phyloP scores from a whole-genome alignment of 2,797 vertebrate species.

The Kryptolebias ocellatus region DNA sequence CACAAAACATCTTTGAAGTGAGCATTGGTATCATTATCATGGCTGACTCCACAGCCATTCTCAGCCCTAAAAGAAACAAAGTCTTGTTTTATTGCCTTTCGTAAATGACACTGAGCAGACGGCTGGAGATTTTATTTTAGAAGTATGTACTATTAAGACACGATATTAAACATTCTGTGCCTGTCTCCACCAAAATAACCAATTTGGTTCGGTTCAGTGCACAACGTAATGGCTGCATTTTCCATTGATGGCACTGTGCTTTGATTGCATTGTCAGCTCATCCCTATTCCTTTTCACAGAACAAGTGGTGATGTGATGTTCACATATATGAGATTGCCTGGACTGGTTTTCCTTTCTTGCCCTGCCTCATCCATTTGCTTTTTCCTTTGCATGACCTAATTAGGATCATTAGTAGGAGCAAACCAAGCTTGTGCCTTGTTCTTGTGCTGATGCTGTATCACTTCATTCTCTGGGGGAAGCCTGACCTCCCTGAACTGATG shows the following conservation, averaged over 20 bases:
- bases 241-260: constrained; percentile 31
- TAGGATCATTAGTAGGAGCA: constrained; percentile 35
- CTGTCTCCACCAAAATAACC: constrained; percentile 39
- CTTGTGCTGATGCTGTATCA: constrained; percentile 27
- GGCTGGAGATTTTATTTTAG: constrained; percentile 6
- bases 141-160: neutral
- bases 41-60: no score
- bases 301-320: constrained; percentile 42
- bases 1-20: no score
- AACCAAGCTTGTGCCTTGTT: constrained; percentile 17
- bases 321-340: constrained; percentile 12
- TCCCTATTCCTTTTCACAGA: constrained; percentile 36
- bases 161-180: constrained; percentile 16
- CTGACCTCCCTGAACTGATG: no score
- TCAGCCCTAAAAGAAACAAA: no score
- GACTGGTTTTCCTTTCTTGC: neutral
- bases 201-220: constrained; percentile 39
- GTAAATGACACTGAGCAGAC: neutral
- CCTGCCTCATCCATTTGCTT: constrained; percentile 27
- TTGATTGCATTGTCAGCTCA: constrained; percentile 54
- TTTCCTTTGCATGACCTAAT: constrained; percentile 28
- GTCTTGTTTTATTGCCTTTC: neutral
- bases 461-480: no score
- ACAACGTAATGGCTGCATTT: constrained; percentile 29
- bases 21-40: no score